Conservation (phyloP, 2,888 invertebrate species). For the Laspeyria flexula region DNA sequence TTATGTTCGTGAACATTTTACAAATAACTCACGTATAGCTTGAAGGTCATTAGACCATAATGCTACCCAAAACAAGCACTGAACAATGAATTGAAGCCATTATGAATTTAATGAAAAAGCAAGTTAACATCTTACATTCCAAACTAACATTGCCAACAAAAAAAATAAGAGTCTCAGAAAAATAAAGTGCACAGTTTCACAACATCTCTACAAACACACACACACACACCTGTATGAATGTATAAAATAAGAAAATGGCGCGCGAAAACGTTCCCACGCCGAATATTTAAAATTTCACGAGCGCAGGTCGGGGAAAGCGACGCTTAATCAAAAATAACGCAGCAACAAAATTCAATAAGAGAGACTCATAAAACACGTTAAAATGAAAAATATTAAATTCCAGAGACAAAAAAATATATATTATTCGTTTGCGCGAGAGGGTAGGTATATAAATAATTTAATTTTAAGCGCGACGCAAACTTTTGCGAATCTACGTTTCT, state of each 20-base stretch:
- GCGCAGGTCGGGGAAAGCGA: slow-evolving; percentile 36
- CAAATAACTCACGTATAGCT: too few relatives aligned
- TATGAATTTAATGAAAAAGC: too few relatives aligned
- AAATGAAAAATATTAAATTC: slow-evolving; percentile 82
- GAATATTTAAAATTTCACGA: slow-evolving; percentile 66
- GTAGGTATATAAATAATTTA: slow-evolving; percentile 68
- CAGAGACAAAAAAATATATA: slow-evolving; percentile 71
- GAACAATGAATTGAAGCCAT: too few relatives aligned
- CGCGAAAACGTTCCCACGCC: slow-evolving; percentile 42
- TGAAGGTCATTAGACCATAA: too few relatives aligned
- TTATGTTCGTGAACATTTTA: too few relatives aligned
- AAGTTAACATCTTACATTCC: neutral
- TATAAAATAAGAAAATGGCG: slow-evolving; percentile 51
- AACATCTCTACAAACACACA: slow-evolving; percentile 39
- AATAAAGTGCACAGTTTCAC: slow-evolving; percentile 34
- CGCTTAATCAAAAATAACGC: slow-evolving; percentile 78
- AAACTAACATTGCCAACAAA: slow-evolving; percentile 4
- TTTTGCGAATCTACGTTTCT: slow-evolving; percentile 42
- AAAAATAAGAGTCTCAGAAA: slow-evolving; percentile 24
- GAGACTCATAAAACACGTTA: slow-evolving; percentile 72
- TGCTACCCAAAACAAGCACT: too few relatives aligned
- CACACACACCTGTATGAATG: slow-evolving; percentile 40
- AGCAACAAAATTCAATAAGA: slow-evolving; percentile 76
- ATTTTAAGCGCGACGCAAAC: slow-evolving; percentile 58
- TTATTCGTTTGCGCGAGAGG: slow-evolving; percentile 52